Percentiles rank a stretch among this genome's conserved stretches.
phyloP scores from a whole-genome alignment of 2,888 invertebrate species.

The Nemotelus nigrinus region DNA sequence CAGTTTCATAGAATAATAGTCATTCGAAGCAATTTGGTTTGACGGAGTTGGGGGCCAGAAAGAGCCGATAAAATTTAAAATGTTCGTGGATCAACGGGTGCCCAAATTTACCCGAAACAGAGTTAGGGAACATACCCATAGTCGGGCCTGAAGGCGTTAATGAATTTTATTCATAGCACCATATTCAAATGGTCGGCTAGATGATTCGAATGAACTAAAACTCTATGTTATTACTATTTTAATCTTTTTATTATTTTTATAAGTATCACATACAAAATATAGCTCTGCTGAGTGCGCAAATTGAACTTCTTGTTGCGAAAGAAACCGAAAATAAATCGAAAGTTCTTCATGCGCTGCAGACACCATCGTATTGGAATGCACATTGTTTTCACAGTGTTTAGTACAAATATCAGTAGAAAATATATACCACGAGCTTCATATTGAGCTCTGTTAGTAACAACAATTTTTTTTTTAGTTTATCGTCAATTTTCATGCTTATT shows the following conservation, averaged over 20 bases:
- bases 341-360: neutral
- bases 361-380: conserved; percentile 12
- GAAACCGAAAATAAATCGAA: neutral
- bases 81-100: too few relatives aligned
- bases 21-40: too few relatives aligned
- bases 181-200: too few relatives aligned
- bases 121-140: too few relatives aligned
- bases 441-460: conserved; percentile 20
- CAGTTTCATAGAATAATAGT: too few relatives aligned
- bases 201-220: too few relatives aligned
- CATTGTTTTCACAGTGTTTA: conserved; percentile 28
- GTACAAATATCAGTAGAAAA: conserved; percentile 43
- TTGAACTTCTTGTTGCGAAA: neutral
- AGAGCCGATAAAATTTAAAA: too few relatives aligned
- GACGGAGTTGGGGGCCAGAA: too few relatives aligned
- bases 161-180: too few relatives aligned
- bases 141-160: too few relatives aligned
- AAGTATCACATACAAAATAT: conserved; percentile 50
- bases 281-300: neutral
- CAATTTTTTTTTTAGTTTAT: neutral
- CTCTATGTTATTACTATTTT: neutral
- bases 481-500: conserved; percentile 14
- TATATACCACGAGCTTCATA: conserved; percentile 9
- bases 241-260: conserved; percentile 36
- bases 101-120: too few relatives aligned